Conservation (phyloP, 2,113 vertebrate genomes). For the Bagarius yarrelli region DNA sequence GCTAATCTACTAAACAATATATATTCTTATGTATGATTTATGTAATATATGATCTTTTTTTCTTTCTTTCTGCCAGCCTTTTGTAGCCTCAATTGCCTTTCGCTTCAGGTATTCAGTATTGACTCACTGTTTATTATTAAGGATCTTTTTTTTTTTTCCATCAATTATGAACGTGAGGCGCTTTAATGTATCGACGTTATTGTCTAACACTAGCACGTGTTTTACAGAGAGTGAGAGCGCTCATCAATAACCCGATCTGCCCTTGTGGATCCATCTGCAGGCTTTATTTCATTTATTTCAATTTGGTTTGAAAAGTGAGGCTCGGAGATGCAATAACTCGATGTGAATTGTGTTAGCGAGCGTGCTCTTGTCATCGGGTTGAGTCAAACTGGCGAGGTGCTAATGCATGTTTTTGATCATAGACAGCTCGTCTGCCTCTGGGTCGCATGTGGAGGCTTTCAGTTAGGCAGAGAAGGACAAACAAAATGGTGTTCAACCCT, state of each 20-base stretch:
- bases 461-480: neutral
- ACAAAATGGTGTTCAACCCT: neutral
- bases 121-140: slow-evolving; percentile 30
- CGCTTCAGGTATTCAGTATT: neutral
- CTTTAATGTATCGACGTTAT: slow-evolving; percentile 53
- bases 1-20: neutral
- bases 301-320: slow-evolving; percentile 41
- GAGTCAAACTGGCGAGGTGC: slow-evolving; percentile 4
- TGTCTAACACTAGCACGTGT: neutral
- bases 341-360: slow-evolving; percentile 31
- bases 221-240: neutral
- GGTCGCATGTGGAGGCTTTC: neutral
- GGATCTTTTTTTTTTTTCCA: slow-evolving; percentile 28
- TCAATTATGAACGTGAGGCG: slow-evolving; percentile 56
- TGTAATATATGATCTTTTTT: neutral
- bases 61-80: neutral
- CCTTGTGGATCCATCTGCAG: slow-evolving; percentile 38
- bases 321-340: slow-evolving; percentile 9
- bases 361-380: neutral
- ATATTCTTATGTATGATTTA: too few species aligned
- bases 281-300: slow-evolving; percentile 42
- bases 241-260: slow-evolving; percentile 43
- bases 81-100: neutral
- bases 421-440: neutral
- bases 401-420: slow-evolving; percentile 21